A percentile compares a stretch with the other conserved stretches of the same genome.
phyloP scores from a whole-genome alignment of 2,113 vertebrate species.

The Mastomys coucha region DNA sequence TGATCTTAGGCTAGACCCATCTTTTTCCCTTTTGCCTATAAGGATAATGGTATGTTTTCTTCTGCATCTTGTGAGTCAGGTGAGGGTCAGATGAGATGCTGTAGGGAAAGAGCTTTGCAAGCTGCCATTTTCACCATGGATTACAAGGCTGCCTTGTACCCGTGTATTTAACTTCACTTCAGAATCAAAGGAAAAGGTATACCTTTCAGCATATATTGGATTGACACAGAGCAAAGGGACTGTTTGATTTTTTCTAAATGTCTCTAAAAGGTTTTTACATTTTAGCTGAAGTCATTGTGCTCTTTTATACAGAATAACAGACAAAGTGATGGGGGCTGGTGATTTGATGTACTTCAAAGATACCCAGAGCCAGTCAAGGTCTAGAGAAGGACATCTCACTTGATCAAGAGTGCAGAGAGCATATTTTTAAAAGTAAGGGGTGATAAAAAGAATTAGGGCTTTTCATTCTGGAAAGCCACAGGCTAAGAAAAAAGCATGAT shows the following conservation, averaged over 20 bases:
- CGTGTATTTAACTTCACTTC: constrained; percentile 46
- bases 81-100: constrained; percentile 29
- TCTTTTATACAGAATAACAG: constrained; percentile 58
- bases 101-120: constrained; percentile 5
- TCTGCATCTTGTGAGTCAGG: background rate
- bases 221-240: constrained; percentile 30
- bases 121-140: constrained; percentile 37
- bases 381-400: constrained; percentile 48
- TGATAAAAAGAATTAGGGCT: constrained; percentile 74
- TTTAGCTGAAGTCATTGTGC: constrained; percentile 51
- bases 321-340: background rate
- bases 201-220: constrained; percentile 23
- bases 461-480: constrained; percentile 55
- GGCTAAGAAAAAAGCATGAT: constrained; percentile 47
- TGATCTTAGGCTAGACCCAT: background rate
- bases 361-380: constrained; percentile 48
- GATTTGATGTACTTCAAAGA: constrained; percentile 60
- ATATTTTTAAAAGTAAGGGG: constrained; percentile 20
- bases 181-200: constrained; percentile 37
- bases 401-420: constrained; percentile 19
- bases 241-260: constrained; percentile 43
- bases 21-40: background rate
- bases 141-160: background rate
- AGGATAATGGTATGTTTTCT: constrained; percentile 13
- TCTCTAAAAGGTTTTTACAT: constrained; percentile 58